These are phyloP conservation scores for Euthynnus affinis DNA, from an alignment of 2,797 vertebrate genomes.

Conservation along the genomic window DNA sequence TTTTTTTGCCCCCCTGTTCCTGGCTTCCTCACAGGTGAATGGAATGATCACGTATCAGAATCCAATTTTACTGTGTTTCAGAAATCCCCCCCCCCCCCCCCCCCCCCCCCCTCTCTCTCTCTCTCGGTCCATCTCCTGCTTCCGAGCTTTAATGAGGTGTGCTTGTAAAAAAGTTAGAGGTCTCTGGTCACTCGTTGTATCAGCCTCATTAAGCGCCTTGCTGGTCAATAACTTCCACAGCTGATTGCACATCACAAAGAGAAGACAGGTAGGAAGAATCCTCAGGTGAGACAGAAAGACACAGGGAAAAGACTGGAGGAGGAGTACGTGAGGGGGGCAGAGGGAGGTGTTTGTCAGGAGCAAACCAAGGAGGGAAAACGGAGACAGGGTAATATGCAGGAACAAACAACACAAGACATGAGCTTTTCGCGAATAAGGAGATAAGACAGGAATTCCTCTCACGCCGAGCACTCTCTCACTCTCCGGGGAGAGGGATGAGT, in stretches of 20 bases:
- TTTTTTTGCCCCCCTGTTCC: conserved; percentile 21
- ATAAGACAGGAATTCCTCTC: conserved; percentile 72
- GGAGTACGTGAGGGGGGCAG: conserved; percentile 17
- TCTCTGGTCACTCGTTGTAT: conserved; percentile 69
- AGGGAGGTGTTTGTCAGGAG: conserved; percentile 45
- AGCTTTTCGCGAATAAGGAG: conserved; percentile 62
- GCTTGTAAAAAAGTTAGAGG: conserved; percentile 67
- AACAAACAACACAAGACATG: conserved; percentile 66
- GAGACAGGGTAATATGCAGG: conserved; percentile 44
- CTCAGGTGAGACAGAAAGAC: conserved; percentile 35
- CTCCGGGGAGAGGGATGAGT: conserved; percentile 64
- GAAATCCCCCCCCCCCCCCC: neutral
- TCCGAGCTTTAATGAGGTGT: conserved; percentile 64
- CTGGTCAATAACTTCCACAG: conserved; percentile 67
- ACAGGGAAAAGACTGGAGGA: conserved; percentile 12
- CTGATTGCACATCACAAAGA: conserved; percentile 42
- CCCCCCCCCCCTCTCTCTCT: neutral
- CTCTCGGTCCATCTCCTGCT: conserved; percentile 24
- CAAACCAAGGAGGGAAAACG: conserved; percentile 13
- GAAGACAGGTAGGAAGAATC: conserved; percentile 34
- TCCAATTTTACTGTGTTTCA: conserved; percentile 43
- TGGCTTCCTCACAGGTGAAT: conserved; percentile 35
- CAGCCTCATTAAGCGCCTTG: conserved; percentile 74
- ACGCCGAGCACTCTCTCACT: conserved; percentile 47
- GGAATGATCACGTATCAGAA: conserved; percentile 41